Evolutionary conservation across 2,113 vertebrate species (phyloP).

Genomic region (Varanus salvator): DNA sequence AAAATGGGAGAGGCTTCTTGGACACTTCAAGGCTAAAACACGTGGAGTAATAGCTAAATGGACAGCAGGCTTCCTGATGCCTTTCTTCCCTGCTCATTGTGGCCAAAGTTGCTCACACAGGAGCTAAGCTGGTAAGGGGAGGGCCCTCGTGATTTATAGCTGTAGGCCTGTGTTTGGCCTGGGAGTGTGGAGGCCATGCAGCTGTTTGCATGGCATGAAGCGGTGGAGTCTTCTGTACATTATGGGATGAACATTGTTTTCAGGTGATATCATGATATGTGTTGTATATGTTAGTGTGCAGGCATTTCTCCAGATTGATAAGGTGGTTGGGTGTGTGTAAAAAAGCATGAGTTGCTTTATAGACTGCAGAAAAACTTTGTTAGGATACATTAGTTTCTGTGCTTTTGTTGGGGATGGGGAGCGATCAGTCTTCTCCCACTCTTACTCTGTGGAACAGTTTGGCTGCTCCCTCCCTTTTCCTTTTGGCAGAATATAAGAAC

Average conservation of each 20-base stretch:
- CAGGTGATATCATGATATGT: neutral
- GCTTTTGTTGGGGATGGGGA: neutral
- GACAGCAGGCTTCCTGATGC: too few relatives aligned
- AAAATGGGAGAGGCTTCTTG: too few relatives aligned
- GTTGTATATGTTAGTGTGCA: neutral
- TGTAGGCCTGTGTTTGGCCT: too few relatives aligned
- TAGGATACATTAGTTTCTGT: neutral
- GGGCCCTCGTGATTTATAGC: too few relatives aligned
- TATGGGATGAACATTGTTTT: neutral
- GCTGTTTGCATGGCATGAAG: neutral
- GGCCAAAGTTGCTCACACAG: too few relatives aligned
- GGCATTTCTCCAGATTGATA: neutral
- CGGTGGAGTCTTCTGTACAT: neutral
- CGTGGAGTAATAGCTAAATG: too few relatives aligned
- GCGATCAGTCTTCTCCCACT: neutral
- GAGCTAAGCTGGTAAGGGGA: too few relatives aligned
- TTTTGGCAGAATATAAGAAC: neutral
- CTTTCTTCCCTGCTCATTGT: too few relatives aligned
- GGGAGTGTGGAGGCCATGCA: too few relatives aligned
- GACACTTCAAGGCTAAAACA: too few relatives aligned
- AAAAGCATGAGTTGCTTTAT: neutral
- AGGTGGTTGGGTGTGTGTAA: too few relatives aligned
- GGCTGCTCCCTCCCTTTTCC: neutral
- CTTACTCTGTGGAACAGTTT: neutral
- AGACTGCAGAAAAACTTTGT: neutral